Percentiles rank a stretch among this genome's conserved stretches.
phyloP scores from a whole-genome alignment of 1,140 invertebrate species.

The Drosophila lini region DNA sequence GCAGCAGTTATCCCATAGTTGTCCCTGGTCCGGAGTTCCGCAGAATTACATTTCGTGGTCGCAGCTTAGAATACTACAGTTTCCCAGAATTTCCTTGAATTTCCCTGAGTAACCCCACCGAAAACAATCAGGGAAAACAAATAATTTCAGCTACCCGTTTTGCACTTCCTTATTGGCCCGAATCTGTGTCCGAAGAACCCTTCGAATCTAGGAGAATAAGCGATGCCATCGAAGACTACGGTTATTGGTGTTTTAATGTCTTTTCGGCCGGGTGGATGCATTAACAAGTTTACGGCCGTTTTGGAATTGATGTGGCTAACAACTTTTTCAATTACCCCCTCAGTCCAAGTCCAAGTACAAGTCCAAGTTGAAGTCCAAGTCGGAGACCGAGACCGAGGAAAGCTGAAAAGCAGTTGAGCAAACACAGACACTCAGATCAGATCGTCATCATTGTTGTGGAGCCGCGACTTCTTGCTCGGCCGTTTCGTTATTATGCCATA shows the following conservation, averaged over 20 bases:
- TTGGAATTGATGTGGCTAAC: slow-evolving; percentile 78
- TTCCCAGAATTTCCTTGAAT: slow-evolving; percentile 50
- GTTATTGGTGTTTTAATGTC: slow-evolving; percentile 66
- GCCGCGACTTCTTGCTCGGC: slow-evolving; percentile 28
- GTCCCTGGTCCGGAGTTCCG: slow-evolving; percentile 39
- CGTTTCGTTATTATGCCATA: slow-evolving; percentile 77
- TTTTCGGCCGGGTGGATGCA: slow-evolving; percentile 44
- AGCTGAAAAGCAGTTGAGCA: slow-evolving; percentile 29
- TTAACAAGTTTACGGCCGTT: slow-evolving; percentile 77
- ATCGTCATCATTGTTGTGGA: slow-evolving; percentile 62
- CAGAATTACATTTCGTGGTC: slow-evolving; percentile 50
- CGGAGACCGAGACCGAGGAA: slow-evolving; percentile 2
- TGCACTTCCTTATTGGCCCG: slow-evolving; percentile 67
- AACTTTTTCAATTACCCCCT: slow-evolving; percentile 76
- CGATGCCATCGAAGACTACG: slow-evolving; percentile 30
- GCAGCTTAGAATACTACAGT: slow-evolving; percentile 37
- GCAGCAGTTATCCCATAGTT: slow-evolving; percentile 25
- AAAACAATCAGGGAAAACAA: slow-evolving; percentile 34
- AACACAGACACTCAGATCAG: slow-evolving; percentile 38
- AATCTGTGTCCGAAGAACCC: slow-evolving; percentile 31
- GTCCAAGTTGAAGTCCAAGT: background rate
- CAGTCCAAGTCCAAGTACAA: slow-evolving; percentile 13
- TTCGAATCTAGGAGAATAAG: slow-evolving; percentile 15
- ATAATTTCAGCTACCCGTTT: slow-evolving; percentile 39
- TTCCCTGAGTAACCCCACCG: slow-evolving; percentile 33